Evolutionary conservation across 2,797 vertebrate species (phyloP).

Genomic region (Chaetodon trifasciatus): DNA sequence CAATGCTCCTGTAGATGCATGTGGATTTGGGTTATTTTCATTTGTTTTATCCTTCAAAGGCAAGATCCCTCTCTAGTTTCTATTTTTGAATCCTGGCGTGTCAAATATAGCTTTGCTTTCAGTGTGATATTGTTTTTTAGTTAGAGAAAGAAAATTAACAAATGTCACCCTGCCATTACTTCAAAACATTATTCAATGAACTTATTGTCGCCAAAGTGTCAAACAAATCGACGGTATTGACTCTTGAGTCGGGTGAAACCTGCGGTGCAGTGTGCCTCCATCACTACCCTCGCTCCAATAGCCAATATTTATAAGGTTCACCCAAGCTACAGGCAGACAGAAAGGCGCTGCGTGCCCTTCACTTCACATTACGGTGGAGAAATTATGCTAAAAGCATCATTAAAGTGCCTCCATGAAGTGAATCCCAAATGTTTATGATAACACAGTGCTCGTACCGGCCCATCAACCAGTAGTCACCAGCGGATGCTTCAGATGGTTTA

Average conservation of each 20-base stretch:
- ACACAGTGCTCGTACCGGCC: conserved; percentile 52
- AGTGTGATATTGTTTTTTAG: background rate
- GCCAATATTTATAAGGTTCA: conserved; percentile 59
- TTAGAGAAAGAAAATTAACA: background rate
- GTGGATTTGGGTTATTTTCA: background rate
- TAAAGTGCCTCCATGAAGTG: conserved; percentile 75
- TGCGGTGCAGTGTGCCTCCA: conserved; percentile 26
- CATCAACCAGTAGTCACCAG: conserved; percentile 67
- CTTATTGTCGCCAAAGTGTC: background rate
- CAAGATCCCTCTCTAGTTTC: conserved; percentile 10
- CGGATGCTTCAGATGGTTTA: conserved; percentile 62
- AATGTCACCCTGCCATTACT: background rate
- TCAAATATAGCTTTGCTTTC: background rate
- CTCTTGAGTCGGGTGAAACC: conserved; percentile 15
- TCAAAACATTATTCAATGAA: background rate
- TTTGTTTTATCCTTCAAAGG: conserved; percentile 15
- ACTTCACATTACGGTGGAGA: conserved; percentile 64
- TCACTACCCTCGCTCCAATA: conserved; percentile 33
- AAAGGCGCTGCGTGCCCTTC: conserved; percentile 69
- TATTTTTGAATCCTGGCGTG: conserved; percentile 9
- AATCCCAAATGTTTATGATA: conserved; percentile 80
- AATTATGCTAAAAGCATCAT: conserved; percentile 80
- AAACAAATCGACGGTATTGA: conserved; percentile 10
- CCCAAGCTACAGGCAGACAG: conserved; percentile 59
- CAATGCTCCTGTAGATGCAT: conserved; percentile 10